Evolutionary conservation across 2,888 invertebrate genomes (phyloP), one percentile per base, ranked within the genome.

Genomic region (Chymomyza amoena): DNA sequence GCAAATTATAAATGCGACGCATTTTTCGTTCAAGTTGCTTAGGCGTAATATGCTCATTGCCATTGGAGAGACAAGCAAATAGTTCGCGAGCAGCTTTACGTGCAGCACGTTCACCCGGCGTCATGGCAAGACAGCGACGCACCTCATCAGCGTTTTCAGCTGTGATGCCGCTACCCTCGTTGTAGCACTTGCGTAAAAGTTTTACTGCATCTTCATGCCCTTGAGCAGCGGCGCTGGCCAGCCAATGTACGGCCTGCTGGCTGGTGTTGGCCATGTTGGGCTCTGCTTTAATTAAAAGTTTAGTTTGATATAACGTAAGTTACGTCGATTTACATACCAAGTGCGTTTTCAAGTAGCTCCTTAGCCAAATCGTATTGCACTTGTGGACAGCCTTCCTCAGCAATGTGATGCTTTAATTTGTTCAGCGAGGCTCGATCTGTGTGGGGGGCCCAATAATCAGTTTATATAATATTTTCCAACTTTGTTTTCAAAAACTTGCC

Each of bases 191-290:
- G 2, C 83, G 83, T 2, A 98, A 93, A 87, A 97, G 93, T 72
- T 94, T 94, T 50, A 97, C 96, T 0, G 98, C 98, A 90, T 97
- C 97, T 57, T 95, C 94, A 84, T 97, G 97, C 0, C 98, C 98
- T 91, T 98, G 97, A 87, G 97, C 96, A 0, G 98, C 97, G 2
- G 98, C 97, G 92, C 96, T 96, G n/a, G 97, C 95, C 61, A 98
- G 92, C 98, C 98, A 98, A 87, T 96, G 95, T 63, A 98, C 94
- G 0, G 97, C 98, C 77, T 96, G 93, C 78, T 95, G 94, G 73
- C 95, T 96, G 6, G 89, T 80, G 15, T 89, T 75, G 20, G 85
- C 76, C 65, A 89, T 78, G 70, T 88, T 89, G 60, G 88, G 80
- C 59, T 90, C 91, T 91, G 56, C 6, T 56, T 6, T 9, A 4